These are phyloP conservation scores for Ochropleura leucogaster DNA, from an alignment of 2,888 invertebrate species.

Conservation along the genomic window DNA sequence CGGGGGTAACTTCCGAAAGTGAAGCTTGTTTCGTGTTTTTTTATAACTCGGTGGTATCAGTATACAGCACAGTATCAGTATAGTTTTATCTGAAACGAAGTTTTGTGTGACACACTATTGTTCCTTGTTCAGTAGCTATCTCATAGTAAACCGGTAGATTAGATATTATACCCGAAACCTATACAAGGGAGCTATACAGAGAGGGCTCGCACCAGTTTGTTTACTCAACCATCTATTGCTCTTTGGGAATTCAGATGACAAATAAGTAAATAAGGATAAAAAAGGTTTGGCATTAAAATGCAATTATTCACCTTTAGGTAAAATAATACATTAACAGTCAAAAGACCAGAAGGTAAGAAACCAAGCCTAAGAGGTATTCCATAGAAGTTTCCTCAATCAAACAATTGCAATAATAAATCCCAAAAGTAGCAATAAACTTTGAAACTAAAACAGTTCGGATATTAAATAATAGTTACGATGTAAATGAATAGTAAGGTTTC, in stretches of 20 bases:
- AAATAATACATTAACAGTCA: slow-evolving; percentile 3
- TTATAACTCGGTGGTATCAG: too few relatives aligned
- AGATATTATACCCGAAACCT: not conserved
- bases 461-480: slow-evolving; percentile 44
- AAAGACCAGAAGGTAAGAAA: not conserved
- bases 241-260: slow-evolving; percentile 17
- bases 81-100: not conserved
- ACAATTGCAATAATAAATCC: not conserved
- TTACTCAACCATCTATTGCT: not conserved
- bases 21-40: too few relatives aligned
- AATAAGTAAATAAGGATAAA: slow-evolving; percentile 38
- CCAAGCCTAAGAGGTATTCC: slow-evolving; percentile 6
- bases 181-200: not conserved
- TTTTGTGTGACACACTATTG: not conserved
- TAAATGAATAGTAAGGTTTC: slow-evolving; percentile 41
- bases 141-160: not conserved
- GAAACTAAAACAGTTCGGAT: slow-evolving; percentile 25
- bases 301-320: slow-evolving; percentile 18
- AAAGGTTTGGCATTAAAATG: slow-evolving; percentile 22
- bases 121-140: not conserved
- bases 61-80: not conserved
- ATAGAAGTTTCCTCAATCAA: slow-evolving; percentile 34
- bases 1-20: too few relatives aligned
- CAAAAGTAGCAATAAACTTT: slow-evolving; percentile 27
- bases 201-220: not conserved